Evolutionary conservation across 2,888 invertebrate genomes (phyloP).

Genomic region (Tenthredo livida): DNA sequence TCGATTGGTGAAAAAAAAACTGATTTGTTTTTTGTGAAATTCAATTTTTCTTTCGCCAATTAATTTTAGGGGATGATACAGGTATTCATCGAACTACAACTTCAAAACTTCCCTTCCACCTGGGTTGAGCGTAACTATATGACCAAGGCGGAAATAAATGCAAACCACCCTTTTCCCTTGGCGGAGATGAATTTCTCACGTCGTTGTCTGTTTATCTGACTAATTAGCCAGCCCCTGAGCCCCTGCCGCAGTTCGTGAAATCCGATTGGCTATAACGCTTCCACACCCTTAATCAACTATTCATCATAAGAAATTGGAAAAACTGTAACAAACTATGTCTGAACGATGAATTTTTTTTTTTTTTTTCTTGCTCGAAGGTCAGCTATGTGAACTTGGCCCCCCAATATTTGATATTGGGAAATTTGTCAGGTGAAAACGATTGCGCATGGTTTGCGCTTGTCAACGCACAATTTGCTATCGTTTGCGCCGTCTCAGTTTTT

Average conservation of each 20-base stretch:
- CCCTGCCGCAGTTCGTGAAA: neutral
- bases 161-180: conserved; percentile 9
- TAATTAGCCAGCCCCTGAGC: conserved; percentile 20
- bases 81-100: neutral
- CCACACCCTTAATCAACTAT: neutral
- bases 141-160: conserved; percentile 25
- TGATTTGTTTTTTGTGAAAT: too few species aligned
- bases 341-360: too few species aligned
- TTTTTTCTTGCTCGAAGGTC: too few species aligned
- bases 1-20: too few species aligned
- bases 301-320: neutral
- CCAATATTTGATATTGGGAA: too few species aligned
- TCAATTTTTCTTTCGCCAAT: too few species aligned
- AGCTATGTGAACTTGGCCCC: too few species aligned
- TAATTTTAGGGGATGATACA: neutral
- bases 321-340: neutral
- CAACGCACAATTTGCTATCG: too few species aligned
- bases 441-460: too few species aligned
- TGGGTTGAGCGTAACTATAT: neutral
- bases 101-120: neutral
- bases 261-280: neutral
- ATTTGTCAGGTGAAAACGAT: too few species aligned
- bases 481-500: too few species aligned
- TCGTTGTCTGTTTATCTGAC: conserved; percentile 28
- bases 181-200: conserved; percentile 35